Evolutionary conservation across 2,888 invertebrate genomes (phyloP).

Genomic region (Ennomos quercinarius): DNA sequence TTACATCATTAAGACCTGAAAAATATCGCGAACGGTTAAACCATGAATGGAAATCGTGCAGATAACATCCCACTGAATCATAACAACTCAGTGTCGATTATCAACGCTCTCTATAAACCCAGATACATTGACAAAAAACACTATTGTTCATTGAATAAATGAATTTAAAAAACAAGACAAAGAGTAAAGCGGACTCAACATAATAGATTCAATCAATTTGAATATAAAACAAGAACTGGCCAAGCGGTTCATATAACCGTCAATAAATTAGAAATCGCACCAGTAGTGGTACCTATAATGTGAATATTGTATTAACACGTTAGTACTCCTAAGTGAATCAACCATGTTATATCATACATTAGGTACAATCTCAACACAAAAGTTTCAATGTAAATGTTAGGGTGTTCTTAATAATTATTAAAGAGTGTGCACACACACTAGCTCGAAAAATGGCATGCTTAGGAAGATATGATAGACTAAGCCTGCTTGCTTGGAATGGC

Average conservation of each 20-base stretch:
- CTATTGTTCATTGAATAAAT: conserved; percentile 17
- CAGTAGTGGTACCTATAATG: background rate
- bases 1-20: conserved; percentile 12
- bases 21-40: conserved; percentile 6
- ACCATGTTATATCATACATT: too few species aligned
- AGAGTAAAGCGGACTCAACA: conserved; percentile 1
- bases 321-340: too few species aligned
- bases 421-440: too few species aligned
- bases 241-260: conserved; percentile 15
- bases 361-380: too few species aligned
- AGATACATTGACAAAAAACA: conserved; percentile 11
- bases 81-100: background rate
- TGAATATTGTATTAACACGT: background rate
- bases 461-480: too few species aligned
- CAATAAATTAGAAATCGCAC: conserved; percentile 20
- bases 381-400: too few species aligned
- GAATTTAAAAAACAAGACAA: conserved; percentile 9
- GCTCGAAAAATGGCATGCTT: too few species aligned
- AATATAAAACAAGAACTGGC: conserved; percentile 26
- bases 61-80: conserved; percentile 12
- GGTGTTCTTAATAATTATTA: too few species aligned
- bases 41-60: conserved; percentile 5
- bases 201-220: conserved; percentile 22
- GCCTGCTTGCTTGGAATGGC: too few species aligned
- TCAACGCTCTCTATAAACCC: background rate